A percentile compares a stretch with the other conserved stretches of the same genome.
Conservation (phyloP, 2,797 vertebrate genomes). For the Falco biarmicus region DNA sequence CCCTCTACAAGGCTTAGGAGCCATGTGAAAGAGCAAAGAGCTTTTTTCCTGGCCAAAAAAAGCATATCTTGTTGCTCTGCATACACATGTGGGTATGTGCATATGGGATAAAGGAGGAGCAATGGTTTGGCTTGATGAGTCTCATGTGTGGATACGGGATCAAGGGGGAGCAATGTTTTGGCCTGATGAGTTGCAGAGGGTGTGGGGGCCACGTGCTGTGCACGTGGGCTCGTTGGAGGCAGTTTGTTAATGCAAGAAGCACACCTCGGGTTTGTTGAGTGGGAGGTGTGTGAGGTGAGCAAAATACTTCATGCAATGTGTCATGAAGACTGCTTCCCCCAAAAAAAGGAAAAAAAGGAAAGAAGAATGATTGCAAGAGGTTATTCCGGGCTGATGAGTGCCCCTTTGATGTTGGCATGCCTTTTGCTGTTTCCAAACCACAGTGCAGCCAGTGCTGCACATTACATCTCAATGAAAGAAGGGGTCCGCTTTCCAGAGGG, state of each 20-base stretch:
- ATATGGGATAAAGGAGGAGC: not conserved
- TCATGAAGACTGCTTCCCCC: not conserved
- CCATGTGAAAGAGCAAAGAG: not conserved
- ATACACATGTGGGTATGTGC: fast-evolving
- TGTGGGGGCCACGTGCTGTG: not conserved
- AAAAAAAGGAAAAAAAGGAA: not conserved
- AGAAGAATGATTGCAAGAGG: slow-evolving; percentile 5
- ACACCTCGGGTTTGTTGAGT: not conserved
- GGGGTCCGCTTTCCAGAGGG: not conserved
- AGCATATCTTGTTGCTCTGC: not conserved
- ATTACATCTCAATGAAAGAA: not conserved
- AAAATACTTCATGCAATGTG: not conserved
- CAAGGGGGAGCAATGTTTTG: not conserved
- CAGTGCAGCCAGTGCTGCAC: not conserved
- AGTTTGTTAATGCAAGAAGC: not conserved
- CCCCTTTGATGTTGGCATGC: slow-evolving; percentile 3
- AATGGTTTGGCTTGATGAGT: not conserved
- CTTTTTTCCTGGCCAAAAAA: not conserved
- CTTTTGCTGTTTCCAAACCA: slow-evolving; percentile 45
- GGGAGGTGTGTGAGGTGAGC: not conserved
- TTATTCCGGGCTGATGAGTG: not conserved
- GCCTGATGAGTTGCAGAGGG: not conserved
- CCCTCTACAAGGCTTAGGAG: not conserved
- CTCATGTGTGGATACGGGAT: not conserved
- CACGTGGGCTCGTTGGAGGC: not conserved